A percentile compares a stretch with the other conserved stretches of the same genome.
phyloP scores from a whole-genome alignment of 2,888 invertebrate species.

The Aspidiotus destructor region DNA sequence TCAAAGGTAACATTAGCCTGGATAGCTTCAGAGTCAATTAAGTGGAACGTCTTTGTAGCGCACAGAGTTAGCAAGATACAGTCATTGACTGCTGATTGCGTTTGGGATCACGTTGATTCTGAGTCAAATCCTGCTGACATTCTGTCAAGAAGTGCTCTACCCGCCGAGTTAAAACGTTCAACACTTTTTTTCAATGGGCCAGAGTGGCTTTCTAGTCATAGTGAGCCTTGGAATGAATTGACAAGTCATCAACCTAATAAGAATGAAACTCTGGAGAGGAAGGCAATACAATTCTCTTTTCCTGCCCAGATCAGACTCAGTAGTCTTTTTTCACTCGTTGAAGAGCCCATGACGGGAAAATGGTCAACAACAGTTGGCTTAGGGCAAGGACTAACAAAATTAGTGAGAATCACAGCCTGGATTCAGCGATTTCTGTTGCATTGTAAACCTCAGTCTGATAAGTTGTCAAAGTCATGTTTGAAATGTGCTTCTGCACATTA shows the following conservation, averaged over 20 bases:
- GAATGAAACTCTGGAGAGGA: not conserved
- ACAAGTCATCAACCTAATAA: too few relatives aligned
- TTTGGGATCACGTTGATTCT: constrained; percentile 27
- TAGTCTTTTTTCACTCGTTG: constrained; percentile 2
- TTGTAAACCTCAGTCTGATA: too few relatives aligned
- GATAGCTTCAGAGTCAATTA: constrained; percentile 35
- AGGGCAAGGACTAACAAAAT: not conserved
- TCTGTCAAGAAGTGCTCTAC: constrained; percentile 12
- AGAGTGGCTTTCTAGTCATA: not conserved
- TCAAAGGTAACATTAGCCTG: constrained; percentile 38
- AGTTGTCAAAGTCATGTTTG: too few relatives aligned
- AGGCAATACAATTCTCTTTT: not conserved
- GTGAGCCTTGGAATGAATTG: not conserved
- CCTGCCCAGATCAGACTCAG: not conserved
- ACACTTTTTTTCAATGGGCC: not conserved
- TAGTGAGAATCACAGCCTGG: not conserved
- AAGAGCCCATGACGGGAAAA: not conserved
- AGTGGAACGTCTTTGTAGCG: constrained; percentile 37
- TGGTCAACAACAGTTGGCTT: not conserved
- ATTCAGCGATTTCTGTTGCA: not conserved
- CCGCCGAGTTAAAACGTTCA: not conserved
- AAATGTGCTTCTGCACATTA: too few relatives aligned
- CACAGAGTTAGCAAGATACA: constrained; percentile 37
- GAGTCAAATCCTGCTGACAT: constrained; percentile 22
- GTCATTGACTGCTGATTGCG: constrained; percentile 13